Percentiles rank a stretch among this genome's conserved stretches.
Evolutionary conservation across 2,797 vertebrate species (phyloP).

Genomic region (Scolopax bukidnonensis): DNA sequence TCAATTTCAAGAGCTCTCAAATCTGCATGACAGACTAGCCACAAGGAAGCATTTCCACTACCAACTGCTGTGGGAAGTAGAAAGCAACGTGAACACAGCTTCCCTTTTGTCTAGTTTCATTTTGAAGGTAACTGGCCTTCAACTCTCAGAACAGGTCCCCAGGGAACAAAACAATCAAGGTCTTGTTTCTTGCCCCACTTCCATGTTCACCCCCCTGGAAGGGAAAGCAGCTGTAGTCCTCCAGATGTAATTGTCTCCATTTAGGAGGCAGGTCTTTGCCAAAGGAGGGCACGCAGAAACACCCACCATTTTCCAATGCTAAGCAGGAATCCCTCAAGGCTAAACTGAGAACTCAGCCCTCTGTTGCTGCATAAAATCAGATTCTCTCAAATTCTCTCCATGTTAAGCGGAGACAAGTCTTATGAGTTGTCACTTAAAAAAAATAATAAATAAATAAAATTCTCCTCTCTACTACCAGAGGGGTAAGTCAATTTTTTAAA

Average conservation of each 20-base stretch:
- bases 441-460: neutral
- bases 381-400: neutral
- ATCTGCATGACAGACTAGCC: neutral
- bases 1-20: neutral
- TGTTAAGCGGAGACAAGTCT: neutral
- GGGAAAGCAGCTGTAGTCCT: neutral
- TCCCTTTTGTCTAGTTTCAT: neutral
- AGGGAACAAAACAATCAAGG: neutral
- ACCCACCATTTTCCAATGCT: neutral
- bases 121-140: conserved; percentile 2
- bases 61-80: neutral
- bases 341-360: neutral
- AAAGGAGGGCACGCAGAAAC: neutral
- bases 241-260: neutral
- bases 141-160: neutral
- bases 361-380: neutral
- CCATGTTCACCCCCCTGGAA: neutral
- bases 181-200: neutral
- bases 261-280: neutral
- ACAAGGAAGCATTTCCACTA: conserved; percentile 4
- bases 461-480: neutral
- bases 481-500: neutral
- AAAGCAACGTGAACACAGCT: neutral
- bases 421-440: neutral
- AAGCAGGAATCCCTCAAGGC: conserved; percentile 7